Percentiles rank a stretch among this genome's conserved stretches.
Conservation (phyloP, 2,113 vertebrate genomes). For the Delphinapterus leucas region DNA sequence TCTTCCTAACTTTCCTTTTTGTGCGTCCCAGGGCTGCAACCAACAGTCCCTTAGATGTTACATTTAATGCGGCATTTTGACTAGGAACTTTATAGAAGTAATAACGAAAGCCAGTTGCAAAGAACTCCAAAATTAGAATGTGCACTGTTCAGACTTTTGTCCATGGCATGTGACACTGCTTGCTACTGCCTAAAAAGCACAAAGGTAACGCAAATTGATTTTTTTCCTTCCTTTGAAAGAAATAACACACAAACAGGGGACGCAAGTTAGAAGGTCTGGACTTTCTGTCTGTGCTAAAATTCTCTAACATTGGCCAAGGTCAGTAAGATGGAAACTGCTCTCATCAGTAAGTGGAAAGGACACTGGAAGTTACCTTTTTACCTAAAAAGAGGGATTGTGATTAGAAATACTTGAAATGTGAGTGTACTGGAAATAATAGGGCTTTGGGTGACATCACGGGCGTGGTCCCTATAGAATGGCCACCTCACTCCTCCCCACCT, state of each 20-base stretch:
- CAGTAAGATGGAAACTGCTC: not conserved
- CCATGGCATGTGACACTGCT: not conserved
- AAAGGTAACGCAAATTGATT: not conserved
- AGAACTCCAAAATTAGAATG: not conserved
- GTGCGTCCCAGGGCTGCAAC: not conserved
- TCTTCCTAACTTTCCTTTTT: not conserved
- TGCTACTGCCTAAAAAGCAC: not conserved
- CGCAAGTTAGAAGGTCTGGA: not conserved
- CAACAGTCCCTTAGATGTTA: not conserved
- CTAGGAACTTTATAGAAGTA: not conserved
- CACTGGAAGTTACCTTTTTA: not conserved
- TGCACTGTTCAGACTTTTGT: not conserved
- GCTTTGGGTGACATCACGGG: not conserved
- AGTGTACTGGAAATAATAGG: not conserved
- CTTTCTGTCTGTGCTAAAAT: not conserved
- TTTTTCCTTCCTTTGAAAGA: constrained; percentile 29
- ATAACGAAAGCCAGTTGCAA: not conserved
- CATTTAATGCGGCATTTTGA: not conserved
- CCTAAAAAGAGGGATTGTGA: not conserved
- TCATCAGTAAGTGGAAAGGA: not conserved
- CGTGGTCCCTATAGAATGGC: not conserved
- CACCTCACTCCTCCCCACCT: not conserved
- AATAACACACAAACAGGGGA: not conserved
- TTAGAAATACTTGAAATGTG: not conserved
- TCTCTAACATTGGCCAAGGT: not conserved